These are phyloP conservation scores for Eucera pruinosa DNA, from an alignment of 2,888 invertebrate species.

Conservation along the genomic window DNA sequence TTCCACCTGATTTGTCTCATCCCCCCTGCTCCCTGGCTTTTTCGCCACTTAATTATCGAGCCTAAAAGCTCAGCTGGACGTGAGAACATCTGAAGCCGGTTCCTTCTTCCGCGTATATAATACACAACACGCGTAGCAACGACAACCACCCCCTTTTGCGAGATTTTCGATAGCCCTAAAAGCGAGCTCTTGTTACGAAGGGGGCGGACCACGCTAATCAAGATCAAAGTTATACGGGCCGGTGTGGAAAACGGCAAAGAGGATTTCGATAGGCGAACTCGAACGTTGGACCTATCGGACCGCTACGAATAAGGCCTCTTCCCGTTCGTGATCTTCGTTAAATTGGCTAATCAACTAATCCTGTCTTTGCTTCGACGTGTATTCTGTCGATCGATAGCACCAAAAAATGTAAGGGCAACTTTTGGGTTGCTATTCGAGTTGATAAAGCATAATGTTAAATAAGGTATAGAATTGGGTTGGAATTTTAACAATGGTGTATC, in stretches of 20 bases:
- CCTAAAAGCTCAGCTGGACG: constrained; percentile 61
- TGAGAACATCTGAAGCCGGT: constrained; percentile 55
- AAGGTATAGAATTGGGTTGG: background rate
- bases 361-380: background rate
- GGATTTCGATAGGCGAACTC: constrained; percentile 48
- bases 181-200: constrained; percentile 51
- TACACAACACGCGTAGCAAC: constrained; percentile 18
- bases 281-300: constrained; percentile 11
- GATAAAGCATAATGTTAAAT: background rate
- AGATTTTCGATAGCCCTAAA: constrained; percentile 61
- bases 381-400: background rate
- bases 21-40: constrained; percentile 16
- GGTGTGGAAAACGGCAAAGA: constrained; percentile 49
- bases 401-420: background rate
- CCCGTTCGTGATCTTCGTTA: constrained; percentile 39
- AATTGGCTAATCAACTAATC: constrained; percentile 46
- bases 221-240: constrained; percentile 60
- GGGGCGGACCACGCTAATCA: constrained; percentile 49
- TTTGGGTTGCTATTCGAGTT: background rate
- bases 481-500: background rate
- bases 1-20: constrained; percentile 59
- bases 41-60: constrained; percentile 52
- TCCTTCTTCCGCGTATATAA: constrained; percentile 25
- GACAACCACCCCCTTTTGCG: constrained; percentile 4
- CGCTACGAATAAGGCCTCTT: constrained; percentile 23